Evolutionary conservation across 2,888 invertebrate genomes (phyloP).

Genomic region (Argyresthia albistria): DNA sequence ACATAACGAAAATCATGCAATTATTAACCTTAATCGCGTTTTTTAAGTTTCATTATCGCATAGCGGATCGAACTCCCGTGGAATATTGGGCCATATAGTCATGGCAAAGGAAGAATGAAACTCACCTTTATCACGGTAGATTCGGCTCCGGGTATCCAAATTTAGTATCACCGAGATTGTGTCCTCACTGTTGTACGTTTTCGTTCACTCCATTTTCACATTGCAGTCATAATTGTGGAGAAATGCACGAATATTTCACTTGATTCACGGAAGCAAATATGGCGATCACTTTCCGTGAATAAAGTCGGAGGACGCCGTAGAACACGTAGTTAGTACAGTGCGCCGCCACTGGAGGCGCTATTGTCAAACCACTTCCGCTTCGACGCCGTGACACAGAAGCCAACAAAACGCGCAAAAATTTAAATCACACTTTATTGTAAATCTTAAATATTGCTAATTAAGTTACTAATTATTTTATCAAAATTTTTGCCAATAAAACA

Average conservation of each 20-base stretch:
- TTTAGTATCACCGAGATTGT: slow-evolving; percentile 40
- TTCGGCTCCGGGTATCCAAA: slow-evolving; percentile 33
- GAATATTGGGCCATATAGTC: slow-evolving; percentile 75
- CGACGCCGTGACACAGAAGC: slow-evolving; percentile 31
- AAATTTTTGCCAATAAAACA: no score
- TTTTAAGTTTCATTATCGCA: slow-evolving; percentile 75
- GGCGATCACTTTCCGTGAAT: slow-evolving; percentile 71
- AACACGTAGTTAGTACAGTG: slow-evolving; percentile 68
- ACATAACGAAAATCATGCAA: slow-evolving; percentile 74
- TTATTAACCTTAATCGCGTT: slow-evolving; percentile 74
- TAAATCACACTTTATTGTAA: background rate
- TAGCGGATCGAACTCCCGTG: slow-evolving; percentile 74
- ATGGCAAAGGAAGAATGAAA: slow-evolving; percentile 66
- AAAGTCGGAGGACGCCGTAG: slow-evolving; percentile 71
- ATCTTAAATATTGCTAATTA: no score
- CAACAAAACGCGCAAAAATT: slow-evolving; percentile 2
- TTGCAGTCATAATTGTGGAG: slow-evolving; percentile 67
- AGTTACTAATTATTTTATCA: no score
- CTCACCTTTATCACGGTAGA: slow-evolving; percentile 59
- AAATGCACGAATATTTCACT: slow-evolving; percentile 63
- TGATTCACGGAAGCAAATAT: slow-evolving; percentile 70
- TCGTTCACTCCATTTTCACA: slow-evolving; percentile 60
- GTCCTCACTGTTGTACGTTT: slow-evolving; percentile 40
- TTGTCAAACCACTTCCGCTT: slow-evolving; percentile 43
- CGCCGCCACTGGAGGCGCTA: slow-evolving; percentile 55